Conservation (phyloP, 1,140 invertebrate species). For the Drosophila tani region DNA sequence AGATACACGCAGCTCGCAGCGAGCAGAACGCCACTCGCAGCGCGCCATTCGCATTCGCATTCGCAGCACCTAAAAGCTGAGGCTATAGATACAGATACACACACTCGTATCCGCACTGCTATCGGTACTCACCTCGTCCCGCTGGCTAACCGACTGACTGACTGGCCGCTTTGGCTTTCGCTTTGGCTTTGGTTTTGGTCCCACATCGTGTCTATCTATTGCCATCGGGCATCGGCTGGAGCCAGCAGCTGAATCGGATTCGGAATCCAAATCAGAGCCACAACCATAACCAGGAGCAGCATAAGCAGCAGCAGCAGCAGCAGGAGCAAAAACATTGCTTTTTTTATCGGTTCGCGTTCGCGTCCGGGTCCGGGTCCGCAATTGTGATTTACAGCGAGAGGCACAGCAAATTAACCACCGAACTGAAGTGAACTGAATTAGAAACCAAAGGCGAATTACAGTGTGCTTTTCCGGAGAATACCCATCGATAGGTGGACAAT, state of each 20-base stretch:
- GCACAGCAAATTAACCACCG: conserved; percentile 31
- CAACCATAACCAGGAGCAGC: conserved; percentile 21
- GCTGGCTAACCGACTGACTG: conserved; percentile 32
- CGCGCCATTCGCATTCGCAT: conserved; percentile 28
- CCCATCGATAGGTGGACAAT: background rate
- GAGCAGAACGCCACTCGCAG: conserved; percentile 33
- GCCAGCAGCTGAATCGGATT: conserved; percentile 36
- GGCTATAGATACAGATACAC: conserved; percentile 53
- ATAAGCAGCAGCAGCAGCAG: conserved; percentile 29
- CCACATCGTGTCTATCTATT: conserved; percentile 66
- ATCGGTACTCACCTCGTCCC: conserved; percentile 22
- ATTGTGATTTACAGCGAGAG: conserved; percentile 57
- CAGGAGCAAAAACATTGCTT: conserved; percentile 51
- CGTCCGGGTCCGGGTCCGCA: conserved; percentile 5
- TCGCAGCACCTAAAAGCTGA: conserved; percentile 20
- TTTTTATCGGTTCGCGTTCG: conserved; percentile 46
- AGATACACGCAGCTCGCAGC: conserved; percentile 63
- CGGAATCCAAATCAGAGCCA: conserved; percentile 2
- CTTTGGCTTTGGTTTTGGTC: conserved; percentile 51
- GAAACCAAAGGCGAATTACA: conserved; percentile 1
- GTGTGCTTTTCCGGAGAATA: conserved; percentile 15
- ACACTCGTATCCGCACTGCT: conserved; percentile 8
- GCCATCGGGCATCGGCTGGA: conserved; percentile 45
- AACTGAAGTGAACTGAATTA: conserved; percentile 39
- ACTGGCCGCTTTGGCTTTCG: conserved; percentile 42